Evolutionary conservation across 2,113 vertebrate species (phyloP).

Genomic region (Lepidothrix coronata): DNA sequence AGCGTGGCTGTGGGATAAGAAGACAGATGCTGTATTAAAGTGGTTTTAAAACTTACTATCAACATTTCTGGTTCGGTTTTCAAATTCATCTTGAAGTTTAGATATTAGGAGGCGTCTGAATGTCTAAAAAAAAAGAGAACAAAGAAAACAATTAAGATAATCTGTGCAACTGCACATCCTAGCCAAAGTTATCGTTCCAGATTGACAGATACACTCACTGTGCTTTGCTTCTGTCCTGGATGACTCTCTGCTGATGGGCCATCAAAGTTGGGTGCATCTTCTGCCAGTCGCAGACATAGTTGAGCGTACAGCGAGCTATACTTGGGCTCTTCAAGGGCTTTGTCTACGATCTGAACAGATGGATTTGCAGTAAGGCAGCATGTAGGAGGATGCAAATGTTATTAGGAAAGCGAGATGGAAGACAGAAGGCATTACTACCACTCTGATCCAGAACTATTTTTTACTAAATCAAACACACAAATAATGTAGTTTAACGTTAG

Average conservation of each 20-base stretch:
- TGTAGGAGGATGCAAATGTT: accelerated
- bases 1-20: neutral
- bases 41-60: conserved; percentile 82
- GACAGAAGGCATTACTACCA: neutral
- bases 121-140: conserved; percentile 77
- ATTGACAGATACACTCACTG: conserved; percentile 77
- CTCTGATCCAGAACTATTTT: accelerated
- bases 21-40: neutral
- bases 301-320: conserved; percentile 99
- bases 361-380: neutral
- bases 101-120: conserved; percentile 99
- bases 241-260: conserved; percentile 97
- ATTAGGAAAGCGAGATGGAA: neutral
- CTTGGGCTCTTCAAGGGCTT: conserved; percentile 99
- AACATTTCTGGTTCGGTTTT: conserved; percentile 99
- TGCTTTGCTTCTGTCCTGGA: conserved; percentile 99
- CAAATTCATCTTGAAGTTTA: conserved; percentile 99
- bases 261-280: conserved; percentile 99
- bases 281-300: conserved; percentile 99
- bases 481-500: neutral
- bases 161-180: neutral
- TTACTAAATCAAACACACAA: neutral
- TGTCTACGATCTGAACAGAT: conserved; percentile 93
- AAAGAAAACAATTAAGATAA: neutral
- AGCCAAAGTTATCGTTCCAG: neutral